A percentile compares a stretch with the other conserved stretches of the same genome.
Evolutionary conservation across 2,113 vertebrate species (phyloP).

Genomic region (Emydura subglobosa): DNA sequence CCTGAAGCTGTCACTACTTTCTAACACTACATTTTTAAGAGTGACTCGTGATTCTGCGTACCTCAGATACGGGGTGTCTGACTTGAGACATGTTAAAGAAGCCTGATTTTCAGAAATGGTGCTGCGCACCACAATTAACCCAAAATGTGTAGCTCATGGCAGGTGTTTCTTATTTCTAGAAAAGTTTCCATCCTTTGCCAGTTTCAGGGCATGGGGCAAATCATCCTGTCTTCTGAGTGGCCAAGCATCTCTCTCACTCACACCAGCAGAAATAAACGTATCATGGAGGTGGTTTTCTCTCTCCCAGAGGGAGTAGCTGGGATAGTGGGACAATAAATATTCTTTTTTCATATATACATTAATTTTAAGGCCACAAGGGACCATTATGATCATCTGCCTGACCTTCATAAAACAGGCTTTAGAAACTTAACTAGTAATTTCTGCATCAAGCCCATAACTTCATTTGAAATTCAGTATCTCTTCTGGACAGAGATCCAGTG

Average conservation of each 20-base stretch:
- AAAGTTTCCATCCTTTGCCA: neutral
- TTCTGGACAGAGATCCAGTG: neutral
- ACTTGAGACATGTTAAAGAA: neutral
- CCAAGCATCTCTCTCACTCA: neutral
- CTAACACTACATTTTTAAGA: slow-evolving; percentile 49
- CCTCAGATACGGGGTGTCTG: slow-evolving; percentile 3
- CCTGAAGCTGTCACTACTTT: neutral
- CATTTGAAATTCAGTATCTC: neutral
- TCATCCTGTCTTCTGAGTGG: neutral
- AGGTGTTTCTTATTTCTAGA: neutral
- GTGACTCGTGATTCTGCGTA: neutral
- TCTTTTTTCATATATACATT: slow-evolving; percentile 19
- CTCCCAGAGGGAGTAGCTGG: neutral
- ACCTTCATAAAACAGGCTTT: slow-evolving; percentile 25
- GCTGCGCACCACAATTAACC: neutral
- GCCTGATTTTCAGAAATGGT: neutral
- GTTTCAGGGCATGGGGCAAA: neutral
- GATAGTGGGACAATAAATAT: slow-evolving; percentile 20
- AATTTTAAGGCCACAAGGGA: slow-evolving; percentile 18
- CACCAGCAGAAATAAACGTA: rapidly evolving
- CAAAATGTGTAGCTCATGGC: neutral
- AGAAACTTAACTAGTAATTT: neutral
- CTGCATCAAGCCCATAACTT: neutral
- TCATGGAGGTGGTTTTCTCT: rapidly evolving
- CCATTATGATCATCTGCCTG: slow-evolving; percentile 7